phyloP scores from a whole-genome alignment of 2,888 invertebrate species.

The Xanthorhoe spadicearia region DNA sequence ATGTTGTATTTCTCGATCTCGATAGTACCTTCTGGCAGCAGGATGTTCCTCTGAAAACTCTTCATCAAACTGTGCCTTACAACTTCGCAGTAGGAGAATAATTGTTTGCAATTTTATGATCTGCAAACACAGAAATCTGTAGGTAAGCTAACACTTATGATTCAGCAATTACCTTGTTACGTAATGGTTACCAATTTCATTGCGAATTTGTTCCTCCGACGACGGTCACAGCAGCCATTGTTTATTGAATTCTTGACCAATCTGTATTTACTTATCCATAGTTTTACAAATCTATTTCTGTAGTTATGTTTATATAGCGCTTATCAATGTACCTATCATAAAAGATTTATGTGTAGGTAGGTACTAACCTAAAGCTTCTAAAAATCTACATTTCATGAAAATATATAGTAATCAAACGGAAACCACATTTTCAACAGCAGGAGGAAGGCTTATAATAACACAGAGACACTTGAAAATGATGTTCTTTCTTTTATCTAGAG shows the following conservation, averaged over 20 bases:
- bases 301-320: not conserved
- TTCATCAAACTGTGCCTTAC: not conserved
- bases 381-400: too few species aligned
- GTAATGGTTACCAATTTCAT: conserved; percentile 23
- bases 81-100: conserved; percentile 11
- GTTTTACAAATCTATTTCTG: not conserved
- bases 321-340: too few species aligned
- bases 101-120: not conserved
- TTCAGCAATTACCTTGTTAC: not conserved
- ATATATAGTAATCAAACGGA: too few species aligned
- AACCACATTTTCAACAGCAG: too few species aligned
- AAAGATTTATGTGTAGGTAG: too few species aligned
- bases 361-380: too few species aligned
- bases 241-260: not conserved
- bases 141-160: not conserved
- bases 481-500: too few species aligned
- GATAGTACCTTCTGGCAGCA: not conserved
- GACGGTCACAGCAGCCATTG: not conserved
- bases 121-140: not conserved
- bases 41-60: not conserved
- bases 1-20: conserved; percentile 4
- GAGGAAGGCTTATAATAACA: too few species aligned
- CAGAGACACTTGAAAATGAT: too few species aligned
- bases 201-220: conserved; percentile 4
- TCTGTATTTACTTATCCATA: not conserved